A percentile compares a stretch with the other conserved stretches of the same genome.
phyloP scores from a whole-genome alignment of 53 echinoderm and acorn worm species.

The Echinometra lucunter region DNA sequence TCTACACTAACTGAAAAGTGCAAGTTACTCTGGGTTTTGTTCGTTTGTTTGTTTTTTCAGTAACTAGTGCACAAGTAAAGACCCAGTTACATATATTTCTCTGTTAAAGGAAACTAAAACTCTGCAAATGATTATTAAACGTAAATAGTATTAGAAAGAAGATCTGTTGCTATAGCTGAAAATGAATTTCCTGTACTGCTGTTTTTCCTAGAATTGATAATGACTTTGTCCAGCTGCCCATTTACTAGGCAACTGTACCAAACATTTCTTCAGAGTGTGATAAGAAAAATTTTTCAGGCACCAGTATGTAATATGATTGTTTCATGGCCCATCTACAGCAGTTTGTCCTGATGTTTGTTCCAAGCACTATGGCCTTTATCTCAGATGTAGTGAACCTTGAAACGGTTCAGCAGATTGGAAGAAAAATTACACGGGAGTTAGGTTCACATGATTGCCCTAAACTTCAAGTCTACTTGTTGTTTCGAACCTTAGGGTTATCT shows the following conservation, averaged over 20 bases:
- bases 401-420: not conserved
- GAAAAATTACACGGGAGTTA: not conserved
- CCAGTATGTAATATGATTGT: not conserved
- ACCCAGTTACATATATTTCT: too few species aligned
- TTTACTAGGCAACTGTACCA: not conserved
- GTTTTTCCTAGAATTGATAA: not conserved
- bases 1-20: too few species aligned
- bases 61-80: too few species aligned
- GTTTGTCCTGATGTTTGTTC: not conserved
- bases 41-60: too few species aligned
- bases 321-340: not conserved
- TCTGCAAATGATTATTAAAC: too few species aligned
- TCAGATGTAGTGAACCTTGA: not conserved
- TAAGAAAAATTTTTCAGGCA: not conserved
- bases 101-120: too few species aligned
- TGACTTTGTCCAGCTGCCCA: not conserved
- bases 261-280: not conserved
- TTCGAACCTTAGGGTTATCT: too few species aligned
- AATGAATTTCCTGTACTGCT: not conserved
- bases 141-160: too few species aligned
- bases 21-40: too few species aligned
- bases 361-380: not conserved
- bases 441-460: too few species aligned
- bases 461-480: too few species aligned
- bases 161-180: not conserved